Evolutionary conservation across 2,797 vertebrate species (phyloP), one percentile per base, ranked within the genome.

Genomic region (Sebastes oblongus): DNA sequence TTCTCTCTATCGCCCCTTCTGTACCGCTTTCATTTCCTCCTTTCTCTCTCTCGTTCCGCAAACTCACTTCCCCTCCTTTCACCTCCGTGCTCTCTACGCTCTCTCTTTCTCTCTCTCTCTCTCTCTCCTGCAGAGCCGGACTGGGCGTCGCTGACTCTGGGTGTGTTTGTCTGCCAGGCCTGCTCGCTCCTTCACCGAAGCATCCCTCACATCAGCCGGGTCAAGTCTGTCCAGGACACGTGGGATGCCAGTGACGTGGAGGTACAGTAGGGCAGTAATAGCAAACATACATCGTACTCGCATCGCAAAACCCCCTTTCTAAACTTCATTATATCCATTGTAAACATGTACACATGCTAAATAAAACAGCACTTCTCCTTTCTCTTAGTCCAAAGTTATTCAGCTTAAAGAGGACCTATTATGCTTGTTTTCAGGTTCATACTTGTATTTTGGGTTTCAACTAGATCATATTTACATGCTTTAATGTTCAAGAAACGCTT

Each of bases 121-220:
- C 27, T 66, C 72, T 61, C 66, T 30, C 72, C 72, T 67, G 12
- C 95, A 99, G 98, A 98, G 87, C 97, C 97, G 0, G 98, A 99
- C 88, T 99, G 98, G 98, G 97, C 97, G 1, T 99, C 98, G 2
- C 93, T 98, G 88, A 98, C 96, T 65, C 86, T 99, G 14, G 98
- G 98, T 3, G 96, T 98, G 84, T 98, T 99, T 86, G 94, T 99
- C 83, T 99, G 98, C 89, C 93, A 98, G 93, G 97, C 95, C 74
- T 99, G 98, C 86, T 99, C 98, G 0, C 97, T 97, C 71, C 97
- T 98, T 82, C 98, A 99, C 89, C 96, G 97, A 64, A 97, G 92
- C 81, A 97, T 98, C 72, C 97, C 97, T 10, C 96, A 98, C 80
- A 96, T 98, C 95, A 98, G 97, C 95, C 95, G 95, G 85, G 97